phyloP scores from a whole-genome alignment of 2,797 vertebrate genomes.

The Pipistrellus pygmaeus region DNA sequence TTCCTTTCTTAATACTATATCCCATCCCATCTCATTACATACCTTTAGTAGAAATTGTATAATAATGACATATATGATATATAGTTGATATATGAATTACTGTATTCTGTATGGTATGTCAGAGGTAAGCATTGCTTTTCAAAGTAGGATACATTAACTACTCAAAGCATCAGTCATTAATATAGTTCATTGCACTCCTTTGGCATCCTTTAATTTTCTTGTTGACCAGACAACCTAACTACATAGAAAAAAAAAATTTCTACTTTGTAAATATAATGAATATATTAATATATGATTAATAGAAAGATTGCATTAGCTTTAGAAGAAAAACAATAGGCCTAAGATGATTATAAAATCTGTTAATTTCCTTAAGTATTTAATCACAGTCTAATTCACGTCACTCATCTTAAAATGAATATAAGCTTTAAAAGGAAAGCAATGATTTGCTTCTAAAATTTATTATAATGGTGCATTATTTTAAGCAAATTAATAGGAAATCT shows the following conservation, averaged over 20 bases:
- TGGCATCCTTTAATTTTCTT: conserved; percentile 3
- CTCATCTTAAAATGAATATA: conserved; percentile 22
- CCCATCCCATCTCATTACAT: not conserved
- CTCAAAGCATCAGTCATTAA: not conserved
- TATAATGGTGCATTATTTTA: not conserved
- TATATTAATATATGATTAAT: not conserved
- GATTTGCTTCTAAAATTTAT: not conserved
- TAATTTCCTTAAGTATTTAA: not conserved
- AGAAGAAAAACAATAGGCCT: not conserved
- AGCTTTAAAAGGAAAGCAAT: not conserved
- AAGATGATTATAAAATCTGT: conserved; percentile 25
- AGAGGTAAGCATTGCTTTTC: conserved; percentile 2
- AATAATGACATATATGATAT: not conserved
- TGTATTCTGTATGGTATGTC: not conserved
- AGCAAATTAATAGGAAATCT: conserved; percentile 45
- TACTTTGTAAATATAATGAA: conserved; percentile 22
- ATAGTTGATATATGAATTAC: not conserved
- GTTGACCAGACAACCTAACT: not conserved
- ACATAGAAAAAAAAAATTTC: not conserved
- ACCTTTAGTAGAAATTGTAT: not conserved
- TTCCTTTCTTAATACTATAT: not conserved
- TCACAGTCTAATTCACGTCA: not conserved
- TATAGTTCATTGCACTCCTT: not conserved
- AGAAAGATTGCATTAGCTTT: not conserved
- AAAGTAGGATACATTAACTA: not conserved